These are phyloP conservation scores for Varanus komodoensis DNA, from an alignment of 2,113 vertebrate species.

Conservation along the genomic window DNA sequence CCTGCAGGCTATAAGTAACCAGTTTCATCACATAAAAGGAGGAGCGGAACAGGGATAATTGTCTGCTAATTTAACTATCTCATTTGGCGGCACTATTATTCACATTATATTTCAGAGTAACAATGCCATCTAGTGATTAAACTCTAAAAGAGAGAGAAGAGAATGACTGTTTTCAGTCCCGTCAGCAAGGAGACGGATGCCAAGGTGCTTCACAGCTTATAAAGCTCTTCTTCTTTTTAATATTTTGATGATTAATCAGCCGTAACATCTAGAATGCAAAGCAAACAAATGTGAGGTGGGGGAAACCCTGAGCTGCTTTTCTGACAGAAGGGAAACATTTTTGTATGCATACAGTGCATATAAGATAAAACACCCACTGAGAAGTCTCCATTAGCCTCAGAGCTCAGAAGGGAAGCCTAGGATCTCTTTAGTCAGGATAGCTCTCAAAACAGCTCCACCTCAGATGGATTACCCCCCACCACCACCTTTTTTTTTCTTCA, in stretches of 20 bases:
- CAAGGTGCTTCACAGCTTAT: conserved; percentile 11
- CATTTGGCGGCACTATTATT: conserved; percentile 70
- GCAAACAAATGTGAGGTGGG: background rate
- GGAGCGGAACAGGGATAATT: conserved; percentile 75
- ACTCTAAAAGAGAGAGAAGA: conserved; percentile 38
- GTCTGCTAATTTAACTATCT: conserved; percentile 79
- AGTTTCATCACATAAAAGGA: conserved; percentile 68
- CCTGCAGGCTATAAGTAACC: conserved; percentile 85
- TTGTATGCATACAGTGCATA: conserved; percentile 12
- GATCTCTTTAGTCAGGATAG: conserved; percentile 50
- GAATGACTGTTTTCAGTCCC: conserved; percentile 19
- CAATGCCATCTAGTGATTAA: conserved; percentile 82
- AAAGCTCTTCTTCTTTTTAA: conserved; percentile 33
- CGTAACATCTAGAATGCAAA: conserved; percentile 26
- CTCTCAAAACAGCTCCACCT: conserved; percentile 43
- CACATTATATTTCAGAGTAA: conserved; percentile 70
- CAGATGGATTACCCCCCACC: background rate
- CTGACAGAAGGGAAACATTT: conserved; percentile 26
- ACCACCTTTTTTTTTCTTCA: conserved; percentile 35
- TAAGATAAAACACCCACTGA: conserved; percentile 35
- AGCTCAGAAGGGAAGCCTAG: conserved; percentile 28
- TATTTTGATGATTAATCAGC: conserved; percentile 36
- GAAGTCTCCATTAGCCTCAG: conserved; percentile 31
- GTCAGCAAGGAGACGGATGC: conserved; percentile 3
- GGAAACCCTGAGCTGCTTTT: background rate